Base-by-base conservation (phyloP, 2,888 invertebrate species). In the Pandemis corylana region DNA sequence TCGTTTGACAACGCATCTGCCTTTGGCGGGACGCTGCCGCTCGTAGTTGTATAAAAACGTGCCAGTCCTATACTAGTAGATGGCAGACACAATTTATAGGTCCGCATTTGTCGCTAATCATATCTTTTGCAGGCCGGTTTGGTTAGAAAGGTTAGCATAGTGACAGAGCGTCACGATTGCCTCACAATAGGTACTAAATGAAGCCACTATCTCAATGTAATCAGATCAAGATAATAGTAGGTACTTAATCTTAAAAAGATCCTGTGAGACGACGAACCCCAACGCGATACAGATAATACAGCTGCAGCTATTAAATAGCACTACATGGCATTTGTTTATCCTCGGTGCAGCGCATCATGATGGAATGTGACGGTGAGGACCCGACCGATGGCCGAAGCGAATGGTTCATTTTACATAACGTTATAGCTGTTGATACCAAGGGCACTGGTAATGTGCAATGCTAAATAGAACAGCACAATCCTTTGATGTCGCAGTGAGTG, bases 401-500 rank as follows among this genome's bases (percentile, higher is more conserved):
- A 51, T 51, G 51, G n/a, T 51, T 51, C 6, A 51, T n/a, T 51
- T 51, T n/a, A n/a, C 51, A 51, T 51, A n/a, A 51, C n/a, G n/a
- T n/a, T 51, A 51, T 51, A 51, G 51, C 51, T 7, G n/a, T 15
- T 15, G 28, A 28, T 1, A 59, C 28, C 59, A 59, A 56, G 53
- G 53, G 53, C 59, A 59, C 59, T 56, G 28, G 10, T 59, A 59
- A 12, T 28, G 12, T 59, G n/a, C 56, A 59, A 9, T 59, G 59
- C 59, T 51, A 36, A n/a, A 20, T 20, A 46, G 64, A 46, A 28
- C 20, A 5, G 28, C 28, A 36, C 7, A 65, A 65, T 49, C 53
- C 46, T 15, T 42, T 13, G 20, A 20, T 42, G 36, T 53, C 7
- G 51, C 36, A 41, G 15, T 41, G 6, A 42, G 9, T 41, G 49